These are phyloP conservation scores for Cynaeus angustus DNA, from an alignment of 2,888 invertebrate genomes.

Conservation along the genomic window DNA sequence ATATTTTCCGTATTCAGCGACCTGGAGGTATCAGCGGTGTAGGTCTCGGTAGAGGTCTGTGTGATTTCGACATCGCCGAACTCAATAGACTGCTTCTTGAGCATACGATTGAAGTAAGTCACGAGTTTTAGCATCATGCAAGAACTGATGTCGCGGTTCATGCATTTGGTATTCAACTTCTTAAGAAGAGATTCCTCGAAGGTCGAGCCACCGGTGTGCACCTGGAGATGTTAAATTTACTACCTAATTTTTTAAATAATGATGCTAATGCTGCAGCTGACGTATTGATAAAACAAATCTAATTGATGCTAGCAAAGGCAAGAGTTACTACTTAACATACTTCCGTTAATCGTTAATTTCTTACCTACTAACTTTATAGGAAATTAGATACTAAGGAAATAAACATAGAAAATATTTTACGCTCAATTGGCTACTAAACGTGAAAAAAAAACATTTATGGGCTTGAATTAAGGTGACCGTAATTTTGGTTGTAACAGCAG, in stretches of 20 bases:
- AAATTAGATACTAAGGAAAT: not conserved
- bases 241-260: not conserved
- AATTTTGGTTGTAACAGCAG: not conserved
- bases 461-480: not conserved
- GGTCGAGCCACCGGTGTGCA: conserved; percentile 69
- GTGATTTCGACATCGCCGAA: conserved; percentile 85
- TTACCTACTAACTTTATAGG: not conserved
- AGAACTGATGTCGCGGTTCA: conserved; percentile 84
- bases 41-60: conserved; percentile 73
- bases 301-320: conserved; percentile 6
- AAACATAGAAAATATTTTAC: not conserved
- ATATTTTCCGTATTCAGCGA: conserved; percentile 68
- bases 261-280: too few relatives aligned
- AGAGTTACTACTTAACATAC: conserved; percentile 3
- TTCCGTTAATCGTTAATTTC: conserved; percentile 8
- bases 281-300: not conserved
- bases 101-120: conserved; percentile 86
- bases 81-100: conserved; percentile 86
- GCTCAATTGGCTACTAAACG: not conserved
- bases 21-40: conserved; percentile 71
- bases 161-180: conserved; percentile 85
- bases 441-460: not conserved
- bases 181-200: conserved; percentile 83
- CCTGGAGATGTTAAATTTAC: conserved; percentile 63
- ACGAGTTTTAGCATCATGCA: conserved; percentile 89